Base-by-base conservation (phyloP, 2,113 vertebrate genomes). In the Cryptomyrus ogoouensis region DNA sequence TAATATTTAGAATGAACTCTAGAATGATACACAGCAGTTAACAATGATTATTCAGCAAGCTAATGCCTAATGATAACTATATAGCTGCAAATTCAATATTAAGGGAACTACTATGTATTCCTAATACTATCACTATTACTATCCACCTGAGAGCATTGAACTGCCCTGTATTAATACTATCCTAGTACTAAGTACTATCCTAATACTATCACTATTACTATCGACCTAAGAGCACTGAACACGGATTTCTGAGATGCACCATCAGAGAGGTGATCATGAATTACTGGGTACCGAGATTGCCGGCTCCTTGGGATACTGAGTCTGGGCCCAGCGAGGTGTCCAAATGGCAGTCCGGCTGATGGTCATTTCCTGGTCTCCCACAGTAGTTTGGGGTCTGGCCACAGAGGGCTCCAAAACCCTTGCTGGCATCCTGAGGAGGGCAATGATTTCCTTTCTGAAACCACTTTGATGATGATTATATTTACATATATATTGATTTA, bases 271-370 rank as follows among this genome's bases (percentile, higher is more conserved):
- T 47, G 39, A 21, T 39, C 0, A 90, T 24, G 12, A n/a, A 19
- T 35, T 5, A 90, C 62, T 27, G 21, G 9, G 3, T 92, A 93
- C 93, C 93, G 24, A 93, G 87, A 88, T 88, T 91, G 10, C 93
- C 92, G 49, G 89, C 6, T 70, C 85, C 39, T 7, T 90, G 80
- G 27, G 66, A 44, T n/a, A 88, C n/a, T 31, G 80, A 90, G 24
- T 91, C 88, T 77, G 53, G 88, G 74, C 42, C 86, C 27, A 39
- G 77, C 83, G 89, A 66, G 24, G 86, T 77, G 83, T 88, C 88
- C 52, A n/a, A 70, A 39, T 39, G 24, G 27, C 56, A 13, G 19
- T 91, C 90, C 56, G 53, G 49, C 24, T 62, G 56, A 44, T 27
- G 80, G 87, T 46, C 90, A 89, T 88, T 89, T 46, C 13, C n/a